A percentile compares a stretch with the other conserved stretches of the same genome.
Conservation (phyloP, 2,888 invertebrate genomes). For the Lordiphosa fenestrarum region DNA sequence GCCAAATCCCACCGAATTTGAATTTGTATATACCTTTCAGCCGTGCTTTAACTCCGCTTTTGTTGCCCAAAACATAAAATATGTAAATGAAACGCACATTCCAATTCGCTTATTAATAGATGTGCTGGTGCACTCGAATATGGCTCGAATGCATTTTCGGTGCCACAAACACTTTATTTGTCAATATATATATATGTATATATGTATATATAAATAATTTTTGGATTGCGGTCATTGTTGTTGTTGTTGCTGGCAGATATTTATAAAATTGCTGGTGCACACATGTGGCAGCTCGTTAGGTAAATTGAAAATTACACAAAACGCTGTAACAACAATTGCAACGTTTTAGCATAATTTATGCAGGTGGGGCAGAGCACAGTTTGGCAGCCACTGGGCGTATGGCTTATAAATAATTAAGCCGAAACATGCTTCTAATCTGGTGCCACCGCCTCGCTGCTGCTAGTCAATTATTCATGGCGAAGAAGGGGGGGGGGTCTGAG, state of each 20-base stretch:
- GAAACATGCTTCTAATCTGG: slow-evolving; percentile 56
- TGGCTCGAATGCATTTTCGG: slow-evolving; percentile 33
- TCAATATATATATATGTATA: slow-evolving; percentile 18
- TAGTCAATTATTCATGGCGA: slow-evolving; percentile 63
- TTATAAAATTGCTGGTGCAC: no score
- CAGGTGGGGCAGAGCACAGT: slow-evolving; percentile 32
- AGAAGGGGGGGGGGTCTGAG: not conserved
- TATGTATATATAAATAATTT: no score
- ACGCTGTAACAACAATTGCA: slow-evolving; percentile 30
- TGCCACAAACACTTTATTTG: slow-evolving; percentile 35
- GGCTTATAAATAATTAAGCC: slow-evolving; percentile 54
- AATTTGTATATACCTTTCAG: not conserved
- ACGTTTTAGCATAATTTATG: slow-evolving; percentile 62
- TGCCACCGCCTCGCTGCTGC: no score
- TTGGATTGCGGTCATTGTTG: not conserved
- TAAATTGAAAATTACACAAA: slow-evolving; percentile 63
- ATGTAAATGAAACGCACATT: slow-evolving; percentile 50
- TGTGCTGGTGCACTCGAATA: slow-evolving; percentile 19
- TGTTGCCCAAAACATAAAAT: slow-evolving; percentile 45
- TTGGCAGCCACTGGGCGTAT: slow-evolving; percentile 48
- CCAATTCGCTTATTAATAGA: slow-evolving; percentile 66
- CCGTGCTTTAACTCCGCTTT: slow-evolving; percentile 2
- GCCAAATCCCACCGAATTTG: not conserved
- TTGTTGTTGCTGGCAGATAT: not conserved
- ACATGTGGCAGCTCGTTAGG: slow-evolving; percentile 45